phyloP scores from a whole-genome alignment of 2,797 vertebrate genomes.

The Myiotriccus ornatus region DNA sequence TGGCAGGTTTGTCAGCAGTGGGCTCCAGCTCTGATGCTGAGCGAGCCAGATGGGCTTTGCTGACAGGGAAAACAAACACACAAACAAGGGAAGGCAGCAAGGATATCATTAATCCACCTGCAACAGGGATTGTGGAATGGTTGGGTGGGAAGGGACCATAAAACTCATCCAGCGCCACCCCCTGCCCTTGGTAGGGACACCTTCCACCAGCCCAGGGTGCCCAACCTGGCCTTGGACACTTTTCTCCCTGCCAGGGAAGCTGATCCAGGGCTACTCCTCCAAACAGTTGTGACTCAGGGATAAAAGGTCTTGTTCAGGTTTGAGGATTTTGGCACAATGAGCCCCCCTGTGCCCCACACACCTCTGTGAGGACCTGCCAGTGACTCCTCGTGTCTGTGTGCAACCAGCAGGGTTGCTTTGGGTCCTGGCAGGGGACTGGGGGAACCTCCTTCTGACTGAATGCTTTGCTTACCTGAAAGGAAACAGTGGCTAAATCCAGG shows the following conservation, averaged over 20 bases:
- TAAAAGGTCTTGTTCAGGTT: neutral
- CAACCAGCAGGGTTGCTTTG: neutral
- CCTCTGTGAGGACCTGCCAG: neutral
- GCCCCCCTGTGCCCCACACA: neutral
- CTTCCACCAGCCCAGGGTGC: neutral
- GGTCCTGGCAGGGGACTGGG: neutral
- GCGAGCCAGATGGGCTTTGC: constrained; percentile 73
- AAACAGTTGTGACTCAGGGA: neutral
- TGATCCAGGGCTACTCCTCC: neutral
- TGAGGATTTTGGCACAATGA: neutral
- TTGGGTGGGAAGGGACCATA: neutral
- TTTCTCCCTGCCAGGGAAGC: neutral
- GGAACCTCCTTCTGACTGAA: neutral
- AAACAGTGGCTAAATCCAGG: neutral
- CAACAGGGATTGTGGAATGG: neutral
- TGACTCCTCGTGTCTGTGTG: neutral
- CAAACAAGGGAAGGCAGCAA: neutral
- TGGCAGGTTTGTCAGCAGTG: constrained; percentile 72
- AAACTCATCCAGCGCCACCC: neutral
- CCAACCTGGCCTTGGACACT: neutral
- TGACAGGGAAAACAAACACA: constrained; percentile 35
- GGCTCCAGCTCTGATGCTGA: constrained; percentile 70
- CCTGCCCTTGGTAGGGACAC: neutral
- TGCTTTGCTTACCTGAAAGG: neutral
- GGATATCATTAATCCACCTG: constrained; percentile 31